Percentiles rank a stretch among this genome's conserved stretches.
phyloP scores from a whole-genome alignment of 2,888 invertebrate genomes.

The Cryptosula pallasiana region DNA sequence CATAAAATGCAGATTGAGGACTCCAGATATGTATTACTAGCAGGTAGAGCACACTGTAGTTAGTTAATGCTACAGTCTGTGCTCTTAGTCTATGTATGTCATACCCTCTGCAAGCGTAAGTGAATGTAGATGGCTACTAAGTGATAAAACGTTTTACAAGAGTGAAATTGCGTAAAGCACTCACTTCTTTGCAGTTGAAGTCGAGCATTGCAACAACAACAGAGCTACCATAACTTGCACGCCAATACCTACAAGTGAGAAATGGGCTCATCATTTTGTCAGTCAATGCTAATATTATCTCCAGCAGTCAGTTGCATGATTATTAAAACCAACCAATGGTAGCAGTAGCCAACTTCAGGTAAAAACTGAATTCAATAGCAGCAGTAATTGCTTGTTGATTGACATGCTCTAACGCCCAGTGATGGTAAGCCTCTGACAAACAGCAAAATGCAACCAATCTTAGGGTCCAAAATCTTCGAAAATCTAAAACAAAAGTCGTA shows the following conservation, averaged over 20 bases:
- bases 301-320: too few species aligned
- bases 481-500: background rate
- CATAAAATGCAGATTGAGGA: background rate
- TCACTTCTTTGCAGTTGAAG: too few species aligned
- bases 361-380: constrained; percentile 16
- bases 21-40: constrained; percentile 17
- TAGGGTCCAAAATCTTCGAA: background rate
- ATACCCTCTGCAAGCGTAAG: background rate
- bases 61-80: background rate
- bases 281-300: too few species aligned
- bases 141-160: too few species aligned
- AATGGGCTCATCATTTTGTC: too few species aligned
- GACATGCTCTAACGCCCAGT: constrained; percentile 11
- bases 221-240: too few species aligned
- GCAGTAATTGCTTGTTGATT: constrained; percentile 12
- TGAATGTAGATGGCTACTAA: too few species aligned
- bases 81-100: background rate
- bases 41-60: background rate
- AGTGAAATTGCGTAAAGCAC: too few species aligned
- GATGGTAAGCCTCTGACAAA: constrained; percentile 6
- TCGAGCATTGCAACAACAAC: too few species aligned
- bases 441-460: background rate
- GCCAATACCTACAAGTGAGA: too few species aligned
- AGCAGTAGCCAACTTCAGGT: background rate
- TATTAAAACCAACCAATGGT: background rate